These are phyloP conservation scores for Isichthys henryi DNA, from an alignment of 2,113 vertebrate genomes.

Conservation along the genomic window DNA sequence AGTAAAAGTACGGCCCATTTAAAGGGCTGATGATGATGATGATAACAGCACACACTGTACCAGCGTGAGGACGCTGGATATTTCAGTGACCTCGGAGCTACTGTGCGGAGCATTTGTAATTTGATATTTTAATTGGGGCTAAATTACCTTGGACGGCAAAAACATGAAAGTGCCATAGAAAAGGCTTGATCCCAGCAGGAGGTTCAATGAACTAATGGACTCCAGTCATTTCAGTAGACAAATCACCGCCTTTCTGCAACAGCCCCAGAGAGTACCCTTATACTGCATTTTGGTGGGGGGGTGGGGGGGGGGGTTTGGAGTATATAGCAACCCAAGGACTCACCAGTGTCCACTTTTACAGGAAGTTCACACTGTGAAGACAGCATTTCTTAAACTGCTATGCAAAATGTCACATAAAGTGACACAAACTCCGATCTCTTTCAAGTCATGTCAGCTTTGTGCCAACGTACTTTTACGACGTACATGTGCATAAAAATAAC, in stretches of 20 bases:
- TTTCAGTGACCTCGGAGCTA: constrained; percentile 9
- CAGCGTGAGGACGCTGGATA: not conserved
- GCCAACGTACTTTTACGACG: not conserved
- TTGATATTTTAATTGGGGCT: constrained; percentile 23
- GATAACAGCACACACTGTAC: not conserved
- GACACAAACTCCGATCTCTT: not conserved
- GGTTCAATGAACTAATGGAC: constrained; percentile 10
- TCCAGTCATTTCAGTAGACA: constrained; percentile 6
- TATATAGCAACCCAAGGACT: not conserved
- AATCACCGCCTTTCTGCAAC: not conserved
- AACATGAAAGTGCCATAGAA: not conserved
- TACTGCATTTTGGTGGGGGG: not conserved
- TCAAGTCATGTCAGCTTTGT: not conserved
- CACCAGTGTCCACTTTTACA: not conserved
- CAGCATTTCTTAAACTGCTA: not conserved
- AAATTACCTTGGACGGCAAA: constrained; percentile 14
- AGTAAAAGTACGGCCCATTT: not conserved
- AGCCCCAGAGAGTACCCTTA: constrained; percentile 1
- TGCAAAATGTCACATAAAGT: not conserved
- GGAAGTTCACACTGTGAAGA: not conserved
- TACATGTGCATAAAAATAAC: not conserved
- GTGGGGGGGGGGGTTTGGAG: too few species aligned
- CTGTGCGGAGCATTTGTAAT: constrained; percentile 13
- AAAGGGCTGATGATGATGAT: not conserved
- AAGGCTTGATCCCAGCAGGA: not conserved